Conservation (phyloP, 2,888 invertebrate genomes). For the Pteria penguin region DNA sequence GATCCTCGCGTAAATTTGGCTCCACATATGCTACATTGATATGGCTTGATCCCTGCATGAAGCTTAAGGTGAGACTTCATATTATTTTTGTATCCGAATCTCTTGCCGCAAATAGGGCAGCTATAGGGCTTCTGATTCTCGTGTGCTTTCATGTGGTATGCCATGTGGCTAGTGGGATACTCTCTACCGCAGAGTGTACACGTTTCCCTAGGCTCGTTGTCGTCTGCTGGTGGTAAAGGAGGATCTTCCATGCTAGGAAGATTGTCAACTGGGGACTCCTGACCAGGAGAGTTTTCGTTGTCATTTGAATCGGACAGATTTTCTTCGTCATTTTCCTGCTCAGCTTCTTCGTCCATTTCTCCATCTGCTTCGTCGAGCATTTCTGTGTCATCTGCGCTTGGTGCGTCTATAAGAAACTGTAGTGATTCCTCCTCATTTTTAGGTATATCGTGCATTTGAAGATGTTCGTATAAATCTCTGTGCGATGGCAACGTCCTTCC, state of each 20-base stretch:
- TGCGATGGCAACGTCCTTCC: constrained; percentile 61
- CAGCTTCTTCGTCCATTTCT: constrained; percentile 37
- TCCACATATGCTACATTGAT: constrained; percentile 73
- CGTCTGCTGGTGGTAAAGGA: constrained; percentile 23
- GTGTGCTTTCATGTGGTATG: constrained; percentile 71
- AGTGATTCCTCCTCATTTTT: constrained; percentile 60
- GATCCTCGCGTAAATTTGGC: constrained; percentile 75
- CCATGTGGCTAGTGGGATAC: constrained; percentile 69
- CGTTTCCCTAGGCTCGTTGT: constrained; percentile 63
- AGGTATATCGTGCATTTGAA: constrained; percentile 64
- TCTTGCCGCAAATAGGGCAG: constrained; percentile 72
- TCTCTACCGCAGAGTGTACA: constrained; percentile 71
- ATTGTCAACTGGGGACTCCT: constrained; percentile 37
- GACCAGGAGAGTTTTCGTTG: constrained; percentile 37
- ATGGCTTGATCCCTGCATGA: constrained; percentile 74
- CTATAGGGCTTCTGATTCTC: constrained; percentile 74
- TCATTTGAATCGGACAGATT: constrained; percentile 43
- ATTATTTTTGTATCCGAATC: constrained; percentile 76
- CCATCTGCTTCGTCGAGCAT: constrained; percentile 44
- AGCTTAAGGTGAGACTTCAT: constrained; percentile 76
- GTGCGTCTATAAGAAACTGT: constrained; percentile 54
- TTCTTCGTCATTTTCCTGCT: constrained; percentile 16
- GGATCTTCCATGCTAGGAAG: constrained; percentile 18
- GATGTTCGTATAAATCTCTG: constrained; percentile 60
- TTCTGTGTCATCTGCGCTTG: constrained; percentile 42